phyloP scores from a whole-genome alignment of 2,113 vertebrate species.

The Panurus biarmicus region DNA sequence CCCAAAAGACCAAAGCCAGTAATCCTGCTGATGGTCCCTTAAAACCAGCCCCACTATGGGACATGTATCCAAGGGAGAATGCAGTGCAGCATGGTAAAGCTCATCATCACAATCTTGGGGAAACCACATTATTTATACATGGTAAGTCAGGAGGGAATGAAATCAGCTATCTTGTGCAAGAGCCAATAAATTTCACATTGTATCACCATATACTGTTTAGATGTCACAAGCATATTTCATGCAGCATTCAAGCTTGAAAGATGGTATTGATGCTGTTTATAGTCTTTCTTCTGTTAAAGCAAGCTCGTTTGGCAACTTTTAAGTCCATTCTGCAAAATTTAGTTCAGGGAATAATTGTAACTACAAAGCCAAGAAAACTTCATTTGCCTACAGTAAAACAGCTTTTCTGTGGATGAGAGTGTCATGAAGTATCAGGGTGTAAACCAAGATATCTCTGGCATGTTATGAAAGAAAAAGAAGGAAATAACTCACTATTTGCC shows the following conservation, averaged over 20 bases:
- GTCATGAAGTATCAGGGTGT: neutral
- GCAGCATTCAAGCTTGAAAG: neutral
- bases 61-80: neutral
- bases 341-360: conserved; percentile 5
- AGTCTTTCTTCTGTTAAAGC: neutral
- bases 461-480: neutral
- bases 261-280: neutral
- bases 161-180: neutral
- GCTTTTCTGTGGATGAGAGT: neutral
- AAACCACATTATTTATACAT: neutral
- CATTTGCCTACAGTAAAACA: neutral
- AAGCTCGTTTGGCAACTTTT: neutral
- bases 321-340: neutral
- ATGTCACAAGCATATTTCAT: neutral
- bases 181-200: neutral
- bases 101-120: neutral
- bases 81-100: neutral
- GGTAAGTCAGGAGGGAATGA: neutral
- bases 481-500: neutral
- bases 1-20: neutral
- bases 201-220: neutral
- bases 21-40: neutral
- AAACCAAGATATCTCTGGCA: neutral
- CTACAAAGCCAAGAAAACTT: neutral
- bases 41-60: neutral